Conservation (phyloP, 2,888 invertebrate species). For the Prosopocoilus inquinatus region DNA sequence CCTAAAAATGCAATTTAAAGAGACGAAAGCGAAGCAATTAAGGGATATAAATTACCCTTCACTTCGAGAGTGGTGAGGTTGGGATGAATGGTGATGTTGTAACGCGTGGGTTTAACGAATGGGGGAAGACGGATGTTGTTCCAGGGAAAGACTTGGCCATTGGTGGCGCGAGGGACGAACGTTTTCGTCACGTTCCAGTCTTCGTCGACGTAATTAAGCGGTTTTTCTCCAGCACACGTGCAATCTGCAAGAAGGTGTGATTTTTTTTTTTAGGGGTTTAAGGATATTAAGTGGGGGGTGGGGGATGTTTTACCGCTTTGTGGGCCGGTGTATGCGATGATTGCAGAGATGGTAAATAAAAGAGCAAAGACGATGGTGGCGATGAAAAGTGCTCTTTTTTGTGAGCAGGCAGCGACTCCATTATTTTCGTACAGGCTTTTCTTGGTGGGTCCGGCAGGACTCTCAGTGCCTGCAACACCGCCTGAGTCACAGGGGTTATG, state of each 20-base stretch:
- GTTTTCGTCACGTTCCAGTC: conserved; percentile 62
- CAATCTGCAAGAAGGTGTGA: conserved; percentile 56
- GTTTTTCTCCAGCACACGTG: conserved; percentile 67
- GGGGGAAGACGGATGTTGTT: conserved; percentile 73
- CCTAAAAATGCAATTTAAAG: conserved; percentile 53
- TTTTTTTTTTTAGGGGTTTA: conserved; percentile 48
- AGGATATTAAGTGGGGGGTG: conserved; percentile 87
- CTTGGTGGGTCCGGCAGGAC: conserved; percentile 62
- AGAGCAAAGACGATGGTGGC: conserved; percentile 76
- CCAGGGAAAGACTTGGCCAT: conserved; percentile 77
- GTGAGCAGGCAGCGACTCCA: conserved; percentile 84
- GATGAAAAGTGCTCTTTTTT: conserved; percentile 79
- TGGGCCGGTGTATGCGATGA: conserved; percentile 89
- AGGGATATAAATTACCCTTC: conserved; percentile 61
- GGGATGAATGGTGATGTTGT: conserved; percentile 88
- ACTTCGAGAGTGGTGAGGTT: conserved; percentile 88
- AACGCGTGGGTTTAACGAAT: conserved; percentile 76
- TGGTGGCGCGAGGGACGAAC: conserved; percentile 68
- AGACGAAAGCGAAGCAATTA: background rate
- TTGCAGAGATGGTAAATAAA: conserved; percentile 78
- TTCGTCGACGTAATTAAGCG: conserved; percentile 60
- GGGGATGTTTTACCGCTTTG: conserved; percentile 78
- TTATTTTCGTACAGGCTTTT: conserved; percentile 69
- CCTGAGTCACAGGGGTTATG: conserved; percentile 50
- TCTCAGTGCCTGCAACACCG: conserved; percentile 60